Evolutionary conservation across 2,113 vertebrate species (phyloP), one percentile per base, ranked within the genome.

Genomic region (Monopterus albus): DNA sequence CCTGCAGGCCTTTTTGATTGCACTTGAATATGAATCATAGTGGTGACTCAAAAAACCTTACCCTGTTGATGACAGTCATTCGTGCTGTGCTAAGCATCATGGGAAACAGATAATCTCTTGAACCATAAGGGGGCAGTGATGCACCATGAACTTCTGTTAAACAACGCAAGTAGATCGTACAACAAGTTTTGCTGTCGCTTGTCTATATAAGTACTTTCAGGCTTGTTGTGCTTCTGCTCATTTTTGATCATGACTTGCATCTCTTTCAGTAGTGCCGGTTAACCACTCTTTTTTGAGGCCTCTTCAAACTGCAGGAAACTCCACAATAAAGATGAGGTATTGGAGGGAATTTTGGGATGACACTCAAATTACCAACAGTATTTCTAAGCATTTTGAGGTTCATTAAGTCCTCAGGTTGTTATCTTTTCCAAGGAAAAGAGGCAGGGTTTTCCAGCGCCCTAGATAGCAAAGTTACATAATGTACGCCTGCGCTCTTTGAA

Each of bases 401-500:
- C 17, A 43, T 55, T 75, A 60, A 72, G 50, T 26, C 10, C 4
- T 59, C 38, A 2, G 1, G 15, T 51, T 61, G 71, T 52, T 28
- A 36, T 69, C 52, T 75, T 43, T 79, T 71, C 60, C 52, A 15
- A 58, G 47, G 8, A 52, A 73, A 64, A 23, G 23, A 51, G 10
- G 5, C 6, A 17, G 17, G 20, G 17, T n/a, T 77, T 53, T 65
- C 29, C 50, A 58, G 0, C 79, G 74, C 84, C 78, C 82, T 52
- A 46, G 33, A 75, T 81, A 51, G 51, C 18, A 25, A 64, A 66
- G 69, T 91, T 87, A 62, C 81, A 81, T 86, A 88, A 89, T 0
- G 0, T 15, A 35, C 26, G 69, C 8, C 52, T 78, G 88, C 87
- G 88, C 29, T 49, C 58, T 49, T 15, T 42, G 29, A 50, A 72